Percentiles rank a stretch among this genome's conserved stretches.
Evolutionary conservation across 2,888 invertebrate genomes (phyloP).

Genomic region (Hylaea fasciaria): DNA sequence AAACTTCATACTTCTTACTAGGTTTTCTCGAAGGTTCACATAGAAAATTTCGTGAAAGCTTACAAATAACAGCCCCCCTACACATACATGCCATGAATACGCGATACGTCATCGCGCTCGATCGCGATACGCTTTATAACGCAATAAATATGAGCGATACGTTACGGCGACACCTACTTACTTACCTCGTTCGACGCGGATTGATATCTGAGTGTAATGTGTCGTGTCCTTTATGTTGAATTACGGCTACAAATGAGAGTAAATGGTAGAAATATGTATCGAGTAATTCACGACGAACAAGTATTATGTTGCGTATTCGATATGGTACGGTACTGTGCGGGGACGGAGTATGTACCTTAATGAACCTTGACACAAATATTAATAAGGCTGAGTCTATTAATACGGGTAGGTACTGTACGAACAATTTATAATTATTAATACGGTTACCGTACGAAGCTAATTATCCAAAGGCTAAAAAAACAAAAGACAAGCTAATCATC

Average conservation of each 20-base stretch:
- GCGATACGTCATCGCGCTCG: slow-evolving; percentile 71
- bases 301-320: neutral
- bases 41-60: neutral
- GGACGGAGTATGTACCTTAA: too few relatives aligned
- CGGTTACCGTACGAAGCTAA: too few relatives aligned
- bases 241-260: slow-evolving; percentile 15
- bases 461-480: too few relatives aligned
- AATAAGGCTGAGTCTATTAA: too few relatives aligned
- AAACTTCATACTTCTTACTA: too few relatives aligned
- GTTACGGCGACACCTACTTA: slow-evolving; percentile 70
- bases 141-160: slow-evolving; percentile 71
- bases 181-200: slow-evolving; percentile 52
- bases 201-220: slow-evolving; percentile 37
- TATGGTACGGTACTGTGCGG: too few relatives aligned
- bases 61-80: slow-evolving; percentile 32
- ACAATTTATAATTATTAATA: too few relatives aligned
- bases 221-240: slow-evolving; percentile 10
- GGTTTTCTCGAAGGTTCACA: too few relatives aligned
- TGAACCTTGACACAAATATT: neutral
- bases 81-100: slow-evolving; percentile 69
- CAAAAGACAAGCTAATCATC: too few relatives aligned
- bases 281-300: neutral
- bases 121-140: slow-evolving; percentile 68
- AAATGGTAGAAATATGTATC: slow-evolving; percentile 9
- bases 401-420: too few relatives aligned